These are phyloP conservation scores for Sarcophaga carnaria DNA, from an alignment of 2,888 invertebrate species.

Conservation along the genomic window DNA sequence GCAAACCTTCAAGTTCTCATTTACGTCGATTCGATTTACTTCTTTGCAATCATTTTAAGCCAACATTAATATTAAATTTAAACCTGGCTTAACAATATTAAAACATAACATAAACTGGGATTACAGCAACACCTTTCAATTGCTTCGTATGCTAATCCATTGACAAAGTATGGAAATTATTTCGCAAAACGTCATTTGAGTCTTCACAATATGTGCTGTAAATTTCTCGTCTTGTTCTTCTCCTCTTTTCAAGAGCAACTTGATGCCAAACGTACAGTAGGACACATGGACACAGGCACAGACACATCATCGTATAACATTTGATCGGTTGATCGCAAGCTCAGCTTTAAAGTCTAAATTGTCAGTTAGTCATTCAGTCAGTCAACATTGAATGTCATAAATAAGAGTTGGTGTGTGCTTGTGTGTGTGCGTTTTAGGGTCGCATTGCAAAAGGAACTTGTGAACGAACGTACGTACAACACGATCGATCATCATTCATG, in stretches of 20 bases:
- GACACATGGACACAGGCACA: conserved; percentile 57
- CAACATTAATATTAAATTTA: too few relatives aligned
- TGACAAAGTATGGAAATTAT: neutral
- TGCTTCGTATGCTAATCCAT: too few relatives aligned
- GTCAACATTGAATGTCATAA: conserved; percentile 13
- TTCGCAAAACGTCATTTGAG: neutral
- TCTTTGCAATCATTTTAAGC: too few relatives aligned
- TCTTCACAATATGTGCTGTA: conserved; percentile 2
- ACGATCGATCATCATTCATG: conserved; percentile 68
- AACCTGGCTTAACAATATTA: too few relatives aligned
- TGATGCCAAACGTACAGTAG: conserved; percentile 68
- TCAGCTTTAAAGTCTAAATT: conserved; percentile 47
- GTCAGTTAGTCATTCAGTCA: conserved; percentile 9
- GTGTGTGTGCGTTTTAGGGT: neutral
- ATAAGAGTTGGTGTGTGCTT: neutral
- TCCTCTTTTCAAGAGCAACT: conserved; percentile 52
- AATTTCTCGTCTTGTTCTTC: conserved; percentile 14
- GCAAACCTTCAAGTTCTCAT: too few relatives aligned
- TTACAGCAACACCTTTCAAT: neutral
- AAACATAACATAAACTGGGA: neutral
- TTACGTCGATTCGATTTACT: too few relatives aligned
- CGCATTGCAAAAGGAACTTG: conserved; percentile 23
- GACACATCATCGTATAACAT: conserved; percentile 37
- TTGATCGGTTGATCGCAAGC: conserved; percentile 57
- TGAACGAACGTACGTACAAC: conserved; percentile 39